Conservation (phyloP, 2,797 vertebrate species). For the Philypnodon macrostomus region DNA sequence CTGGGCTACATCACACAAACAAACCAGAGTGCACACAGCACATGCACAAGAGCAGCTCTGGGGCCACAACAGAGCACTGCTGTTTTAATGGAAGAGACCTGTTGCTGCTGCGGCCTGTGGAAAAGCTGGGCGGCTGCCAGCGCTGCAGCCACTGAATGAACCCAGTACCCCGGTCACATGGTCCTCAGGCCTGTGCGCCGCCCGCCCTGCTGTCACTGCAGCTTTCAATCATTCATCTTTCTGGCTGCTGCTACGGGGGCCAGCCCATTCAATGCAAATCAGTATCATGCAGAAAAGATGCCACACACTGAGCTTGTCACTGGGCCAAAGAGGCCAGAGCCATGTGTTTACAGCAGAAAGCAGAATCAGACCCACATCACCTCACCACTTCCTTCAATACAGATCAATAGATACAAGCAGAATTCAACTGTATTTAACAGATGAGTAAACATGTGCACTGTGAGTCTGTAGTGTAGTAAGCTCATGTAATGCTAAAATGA, state of each 20-base stretch:
- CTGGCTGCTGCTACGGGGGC: conserved; percentile 42
- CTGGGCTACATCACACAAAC: conserved; percentile 62
- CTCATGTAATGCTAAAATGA: conserved; percentile 16
- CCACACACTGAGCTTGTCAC: conserved; percentile 51
- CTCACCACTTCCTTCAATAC: conserved; percentile 50
- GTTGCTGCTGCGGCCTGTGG: conserved; percentile 75
- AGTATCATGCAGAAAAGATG: conserved; percentile 60
- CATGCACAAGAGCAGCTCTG: conserved; percentile 64
- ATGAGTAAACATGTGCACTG: conserved; percentile 19
- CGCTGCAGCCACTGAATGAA: conserved; percentile 78
- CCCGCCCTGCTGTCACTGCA: conserved; percentile 56
- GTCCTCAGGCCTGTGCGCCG: conserved; percentile 65
- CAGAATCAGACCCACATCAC: conserved; percentile 50
- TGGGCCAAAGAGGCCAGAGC: conserved; percentile 42
- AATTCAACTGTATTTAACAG: conserved; percentile 31
- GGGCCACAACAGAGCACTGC: conserved; percentile 75
- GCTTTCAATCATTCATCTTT: conserved; percentile 77
- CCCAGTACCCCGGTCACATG: conserved; percentile 83
- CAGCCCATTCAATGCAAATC: conserved; percentile 72
- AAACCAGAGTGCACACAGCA: conserved; percentile 51
- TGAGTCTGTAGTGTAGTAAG: conserved; percentile 19
- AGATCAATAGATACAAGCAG: conserved; percentile 45
- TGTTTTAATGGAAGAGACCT: conserved; percentile 78
- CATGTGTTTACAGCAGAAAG: conserved; percentile 54
- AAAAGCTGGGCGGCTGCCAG: conserved; percentile 75